A percentile compares a stretch with the other conserved stretches of the same genome.
Evolutionary conservation across 2,888 invertebrate genomes (phyloP).

Genomic region (Gymnoscelis rufifasciata): DNA sequence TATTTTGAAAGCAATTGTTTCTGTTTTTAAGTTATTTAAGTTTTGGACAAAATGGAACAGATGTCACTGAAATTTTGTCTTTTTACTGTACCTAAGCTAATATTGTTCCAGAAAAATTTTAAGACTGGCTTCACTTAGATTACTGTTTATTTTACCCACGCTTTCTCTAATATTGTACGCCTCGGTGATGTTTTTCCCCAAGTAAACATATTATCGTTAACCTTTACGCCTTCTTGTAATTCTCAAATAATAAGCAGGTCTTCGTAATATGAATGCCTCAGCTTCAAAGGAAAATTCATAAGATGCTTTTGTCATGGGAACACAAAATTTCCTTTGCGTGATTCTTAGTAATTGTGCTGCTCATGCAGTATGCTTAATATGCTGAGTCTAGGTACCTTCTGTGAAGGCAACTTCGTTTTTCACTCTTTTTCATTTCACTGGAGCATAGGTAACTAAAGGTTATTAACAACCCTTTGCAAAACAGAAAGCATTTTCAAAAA

Average conservation of each 20-base stretch:
- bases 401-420: background rate
- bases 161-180: conserved; percentile 5
- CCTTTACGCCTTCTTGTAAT: conserved; percentile 28
- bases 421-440: conserved; percentile 1
- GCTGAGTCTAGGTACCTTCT: background rate
- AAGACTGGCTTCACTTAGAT: background rate
- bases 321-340: conserved; percentile 7
- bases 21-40: no score
- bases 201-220: conserved; percentile 28
- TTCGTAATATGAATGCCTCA: conserved; percentile 38
- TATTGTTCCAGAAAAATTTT: background rate
- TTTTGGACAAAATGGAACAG: no score
- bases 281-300: conserved; percentile 35
- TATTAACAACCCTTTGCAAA: background rate
- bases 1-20: no score
- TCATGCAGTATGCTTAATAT: background rate
- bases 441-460: background rate
- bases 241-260: conserved; percentile 32
- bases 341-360: background rate
- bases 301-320: conserved; percentile 23
- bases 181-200: conserved; percentile 3
- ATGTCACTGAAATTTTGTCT: background rate
- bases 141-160: background rate
- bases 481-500: background rate
- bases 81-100: background rate